These are phyloP conservation scores for Myiotriccus ornatus DNA, from an alignment of 2,797 vertebrate species.

Conservation along the genomic window DNA sequence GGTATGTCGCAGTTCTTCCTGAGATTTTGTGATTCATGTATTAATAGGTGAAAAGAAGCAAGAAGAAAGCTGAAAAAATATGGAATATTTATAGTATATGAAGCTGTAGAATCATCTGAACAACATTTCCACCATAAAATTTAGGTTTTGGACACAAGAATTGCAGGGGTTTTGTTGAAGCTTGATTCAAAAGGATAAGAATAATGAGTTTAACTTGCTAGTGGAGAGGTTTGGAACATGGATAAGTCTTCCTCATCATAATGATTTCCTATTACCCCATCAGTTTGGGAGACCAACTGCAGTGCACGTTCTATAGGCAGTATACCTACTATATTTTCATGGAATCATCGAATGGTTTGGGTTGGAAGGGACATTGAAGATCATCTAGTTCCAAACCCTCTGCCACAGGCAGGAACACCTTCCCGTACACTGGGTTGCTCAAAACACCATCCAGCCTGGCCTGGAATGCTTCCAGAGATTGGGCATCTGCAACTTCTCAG, in stretches of 20 bases:
- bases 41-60: not conserved
- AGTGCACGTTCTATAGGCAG: not conserved
- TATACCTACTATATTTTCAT: not conserved
- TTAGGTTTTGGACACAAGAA: not conserved
- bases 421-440: not conserved
- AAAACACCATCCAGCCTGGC: not conserved
- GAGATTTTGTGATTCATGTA: not conserved
- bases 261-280: not conserved
- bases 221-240: not conserved
- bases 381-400: not conserved
- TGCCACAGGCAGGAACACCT: not conserved
- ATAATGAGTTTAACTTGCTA: not conserved
- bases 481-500: not conserved
- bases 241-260: not conserved
- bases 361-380: not conserved
- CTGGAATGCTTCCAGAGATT: not conserved
- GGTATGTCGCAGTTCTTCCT: fast-evolving
- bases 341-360: not conserved
- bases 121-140: not conserved
- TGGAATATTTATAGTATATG: not conserved
- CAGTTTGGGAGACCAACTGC: not conserved
- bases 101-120: not conserved
- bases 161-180: not conserved
- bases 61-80: not conserved
- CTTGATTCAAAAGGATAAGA: not conserved